Conservation (phyloP, 2,113 vertebrate species). For the Sphaerodactylus townsendi region DNA sequence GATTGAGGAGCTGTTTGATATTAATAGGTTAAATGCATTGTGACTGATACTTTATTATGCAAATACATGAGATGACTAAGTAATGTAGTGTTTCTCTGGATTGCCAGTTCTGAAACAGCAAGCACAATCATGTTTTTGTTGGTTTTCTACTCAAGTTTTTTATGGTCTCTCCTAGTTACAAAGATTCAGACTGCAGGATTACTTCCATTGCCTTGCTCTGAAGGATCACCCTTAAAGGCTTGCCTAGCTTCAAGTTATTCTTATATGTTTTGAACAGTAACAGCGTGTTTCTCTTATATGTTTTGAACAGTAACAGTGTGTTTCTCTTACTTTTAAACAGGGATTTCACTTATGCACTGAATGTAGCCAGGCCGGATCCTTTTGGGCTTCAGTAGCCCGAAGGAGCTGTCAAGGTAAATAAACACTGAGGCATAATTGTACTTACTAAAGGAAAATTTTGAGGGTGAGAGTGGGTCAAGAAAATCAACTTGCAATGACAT, state of each 20-base stretch:
- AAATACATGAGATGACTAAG: background rate
- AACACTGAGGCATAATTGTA: conserved; percentile 21
- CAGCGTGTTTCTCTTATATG: background rate
- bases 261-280: background rate
- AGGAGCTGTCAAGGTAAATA: conserved; percentile 80
- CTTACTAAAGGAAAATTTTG: conserved; percentile 11
- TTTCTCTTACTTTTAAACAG: conserved; percentile 53
- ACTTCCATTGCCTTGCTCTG: background rate
- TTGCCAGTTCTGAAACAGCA: background rate
- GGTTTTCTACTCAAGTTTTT: background rate
- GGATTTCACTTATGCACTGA: conserved; percentile 78
- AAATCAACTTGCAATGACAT: background rate
- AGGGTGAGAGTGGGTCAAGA: background rate
- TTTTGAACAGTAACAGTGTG: background rate
- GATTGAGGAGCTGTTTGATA: background rate
- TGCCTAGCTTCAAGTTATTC: background rate
- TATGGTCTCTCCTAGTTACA: background rate
- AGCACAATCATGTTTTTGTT: background rate
- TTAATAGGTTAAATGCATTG: background rate
- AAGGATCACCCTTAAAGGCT: too few species aligned
- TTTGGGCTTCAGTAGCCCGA: conserved; percentile 72
- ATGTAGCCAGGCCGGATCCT: conserved; percentile 77
- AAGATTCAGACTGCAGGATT: background rate
- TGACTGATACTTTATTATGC: background rate
- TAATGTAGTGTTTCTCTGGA: background rate